phyloP scores from a whole-genome alignment of 2,113 vertebrate species.

The Parus major region DNA sequence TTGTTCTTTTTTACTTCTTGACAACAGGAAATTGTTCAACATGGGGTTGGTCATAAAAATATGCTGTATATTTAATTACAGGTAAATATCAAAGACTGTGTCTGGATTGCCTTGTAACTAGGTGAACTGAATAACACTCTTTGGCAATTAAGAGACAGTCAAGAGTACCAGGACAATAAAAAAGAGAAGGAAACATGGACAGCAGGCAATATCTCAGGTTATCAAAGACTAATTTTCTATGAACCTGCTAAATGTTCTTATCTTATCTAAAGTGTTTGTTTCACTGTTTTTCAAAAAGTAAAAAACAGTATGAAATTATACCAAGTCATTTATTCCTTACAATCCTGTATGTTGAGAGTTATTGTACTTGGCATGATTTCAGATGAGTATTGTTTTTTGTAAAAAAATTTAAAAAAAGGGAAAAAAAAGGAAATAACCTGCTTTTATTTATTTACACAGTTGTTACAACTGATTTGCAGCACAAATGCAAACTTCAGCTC shows the following conservation, averaged over 20 bases:
- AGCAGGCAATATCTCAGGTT: constrained; percentile 76
- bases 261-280: neutral
- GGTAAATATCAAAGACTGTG: neutral
- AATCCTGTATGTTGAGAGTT: neutral
- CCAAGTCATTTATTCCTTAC: neutral
- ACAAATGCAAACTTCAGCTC: neutral
- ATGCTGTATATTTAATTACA: neutral
- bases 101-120: neutral
- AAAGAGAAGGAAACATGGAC: constrained; percentile 74
- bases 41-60: neutral
- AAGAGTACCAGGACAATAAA: constrained; percentile 77
- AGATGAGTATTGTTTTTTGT: neutral
- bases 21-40: neutral
- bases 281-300: neutral
- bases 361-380: neutral
- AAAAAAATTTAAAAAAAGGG: too few species aligned
- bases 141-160: constrained; percentile 84
- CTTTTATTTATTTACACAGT: neutral
- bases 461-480: neutral
- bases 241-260: neutral
- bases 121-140: neutral
- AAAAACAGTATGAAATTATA: neutral
- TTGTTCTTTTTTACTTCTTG: neutral
- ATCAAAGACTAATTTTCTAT: neutral
- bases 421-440: fast-evolving